These are phyloP conservation scores for Echinometra lucunter DNA, from an alignment of 53 echinoderm and acorn worm genomes.

Conservation along the genomic window DNA sequence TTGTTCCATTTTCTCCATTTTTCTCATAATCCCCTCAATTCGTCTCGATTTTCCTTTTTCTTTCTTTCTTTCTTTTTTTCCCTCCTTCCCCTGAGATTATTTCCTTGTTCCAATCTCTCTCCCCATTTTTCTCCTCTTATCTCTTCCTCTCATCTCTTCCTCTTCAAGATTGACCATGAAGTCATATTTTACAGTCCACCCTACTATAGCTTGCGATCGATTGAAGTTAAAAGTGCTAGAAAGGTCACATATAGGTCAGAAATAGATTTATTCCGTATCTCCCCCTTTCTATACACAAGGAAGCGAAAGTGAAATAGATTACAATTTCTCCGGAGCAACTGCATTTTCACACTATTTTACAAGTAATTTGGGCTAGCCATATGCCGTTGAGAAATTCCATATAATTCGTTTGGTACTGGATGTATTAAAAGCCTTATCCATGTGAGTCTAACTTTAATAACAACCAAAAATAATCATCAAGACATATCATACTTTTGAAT, in stretches of 20 bases:
- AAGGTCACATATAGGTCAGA: neutral
- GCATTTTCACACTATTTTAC: no score
- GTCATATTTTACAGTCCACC: neutral
- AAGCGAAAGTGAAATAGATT: neutral
- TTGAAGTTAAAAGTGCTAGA: neutral
- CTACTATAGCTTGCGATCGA: no score
- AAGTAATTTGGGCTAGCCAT: no score
- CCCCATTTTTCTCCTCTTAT: neutral
- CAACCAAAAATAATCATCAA: neutral
- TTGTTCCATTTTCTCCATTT: neutral
- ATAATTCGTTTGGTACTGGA: no score
- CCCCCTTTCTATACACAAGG: neutral
- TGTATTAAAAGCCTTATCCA: neutral
- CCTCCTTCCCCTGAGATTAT: neutral
- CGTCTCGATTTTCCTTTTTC: neutral
- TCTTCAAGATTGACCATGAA: constrained; percentile 4
- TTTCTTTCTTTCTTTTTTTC: neutral
- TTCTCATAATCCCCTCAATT: neutral
- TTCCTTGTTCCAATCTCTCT: neutral
- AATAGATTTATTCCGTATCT: neutral
- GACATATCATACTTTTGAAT: neutral
- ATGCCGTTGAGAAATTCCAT: no score
- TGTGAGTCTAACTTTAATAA: neutral
- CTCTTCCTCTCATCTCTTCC: neutral
- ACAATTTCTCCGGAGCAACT: neutral